These are phyloP conservation scores for Echinops telfairi DNA, from an alignment of 2,113 vertebrate species.

Conservation along the genomic window DNA sequence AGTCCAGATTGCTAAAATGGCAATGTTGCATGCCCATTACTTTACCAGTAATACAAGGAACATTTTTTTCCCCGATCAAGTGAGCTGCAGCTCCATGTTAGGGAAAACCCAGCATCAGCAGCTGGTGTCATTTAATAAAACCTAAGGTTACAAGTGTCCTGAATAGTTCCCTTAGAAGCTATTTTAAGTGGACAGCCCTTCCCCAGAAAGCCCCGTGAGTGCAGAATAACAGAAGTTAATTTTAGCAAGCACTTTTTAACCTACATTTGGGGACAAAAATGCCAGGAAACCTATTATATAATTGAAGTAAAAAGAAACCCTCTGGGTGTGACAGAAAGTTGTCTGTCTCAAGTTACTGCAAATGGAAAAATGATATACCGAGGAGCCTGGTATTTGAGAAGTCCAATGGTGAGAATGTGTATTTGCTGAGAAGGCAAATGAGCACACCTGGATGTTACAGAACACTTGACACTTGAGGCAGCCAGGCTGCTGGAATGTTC, in stretches of 20 bases:
- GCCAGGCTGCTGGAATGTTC: neutral
- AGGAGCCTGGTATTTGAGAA: conserved; percentile 61
- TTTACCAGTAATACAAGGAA: conserved; percentile 17
- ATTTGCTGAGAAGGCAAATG: conserved; percentile 67
- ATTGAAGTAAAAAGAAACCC: conserved; percentile 82
- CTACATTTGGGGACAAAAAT: conserved; percentile 80
- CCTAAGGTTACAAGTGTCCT: conserved; percentile 76
- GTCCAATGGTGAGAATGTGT: conserved; percentile 26
- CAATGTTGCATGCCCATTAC: neutral
- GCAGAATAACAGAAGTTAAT: conserved; percentile 77
- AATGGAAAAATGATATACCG: conserved; percentile 81
- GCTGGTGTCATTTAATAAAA: conserved; percentile 77
- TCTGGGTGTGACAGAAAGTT: conserved; percentile 80
- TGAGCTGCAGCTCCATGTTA: conserved; percentile 70
- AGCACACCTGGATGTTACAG: neutral
- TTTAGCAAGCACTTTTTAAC: conserved; percentile 82
- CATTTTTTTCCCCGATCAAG: conserved; percentile 58
- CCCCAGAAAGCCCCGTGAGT: conserved; percentile 67
- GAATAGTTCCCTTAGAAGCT: conserved; percentile 79
- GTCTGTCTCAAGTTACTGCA: conserved; percentile 77
- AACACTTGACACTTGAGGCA: neutral
- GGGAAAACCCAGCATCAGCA: conserved; percentile 63
- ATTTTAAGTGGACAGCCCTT: conserved; percentile 75
- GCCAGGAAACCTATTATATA: conserved; percentile 82
- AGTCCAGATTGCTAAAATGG: neutral